A percentile compares a stretch with the other conserved stretches of the same genome.
Evolutionary conservation across 2,888 invertebrate species (phyloP).

Genomic region (Andrena bucephala): DNA sequence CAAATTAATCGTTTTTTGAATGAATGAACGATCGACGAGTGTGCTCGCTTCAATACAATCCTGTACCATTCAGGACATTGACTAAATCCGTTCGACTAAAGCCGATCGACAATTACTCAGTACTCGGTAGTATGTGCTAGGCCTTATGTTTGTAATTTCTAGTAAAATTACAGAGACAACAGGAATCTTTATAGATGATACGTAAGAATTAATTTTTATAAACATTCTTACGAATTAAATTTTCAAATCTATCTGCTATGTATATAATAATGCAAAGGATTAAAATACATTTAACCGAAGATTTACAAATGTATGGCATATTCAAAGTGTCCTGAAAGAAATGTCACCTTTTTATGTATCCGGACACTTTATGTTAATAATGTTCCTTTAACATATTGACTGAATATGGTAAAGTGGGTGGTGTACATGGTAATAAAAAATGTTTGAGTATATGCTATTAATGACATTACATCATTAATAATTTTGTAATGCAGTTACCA

Average conservation of each 20-base stretch:
- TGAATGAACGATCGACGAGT: no score
- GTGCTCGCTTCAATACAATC: no score
- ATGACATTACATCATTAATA: slow-evolving; percentile 42
- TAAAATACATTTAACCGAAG: slow-evolving; percentile 22
- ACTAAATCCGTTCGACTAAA: no score
- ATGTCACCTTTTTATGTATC: slow-evolving; percentile 44
- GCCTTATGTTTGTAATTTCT: no score
- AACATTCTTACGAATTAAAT: not conserved
- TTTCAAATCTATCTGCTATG: not conserved
- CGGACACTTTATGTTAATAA: slow-evolving; percentile 28
- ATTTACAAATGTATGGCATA: slow-evolving; percentile 16
- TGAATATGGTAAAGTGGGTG: slow-evolving; percentile 73
- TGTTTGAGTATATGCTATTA: slow-evolving; percentile 42
- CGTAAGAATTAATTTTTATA: not conserved
- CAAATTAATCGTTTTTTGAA: no score
- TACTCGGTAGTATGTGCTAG: no score
- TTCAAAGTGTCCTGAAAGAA: slow-evolving; percentile 35
- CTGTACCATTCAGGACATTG: no score
- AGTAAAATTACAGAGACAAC: no score
- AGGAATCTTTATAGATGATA: no score
- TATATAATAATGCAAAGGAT: slow-evolving; percentile 41
- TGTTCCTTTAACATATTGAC: slow-evolving; percentile 38
- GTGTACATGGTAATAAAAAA: slow-evolving; percentile 60
- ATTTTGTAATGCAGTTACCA: slow-evolving; percentile 36
- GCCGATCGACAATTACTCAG: no score